Evolutionary conservation across 2,113 vertebrate genomes (phyloP), one percentile per base, ranked within the genome.

Genomic region (Hemichromis elongatus): DNA sequence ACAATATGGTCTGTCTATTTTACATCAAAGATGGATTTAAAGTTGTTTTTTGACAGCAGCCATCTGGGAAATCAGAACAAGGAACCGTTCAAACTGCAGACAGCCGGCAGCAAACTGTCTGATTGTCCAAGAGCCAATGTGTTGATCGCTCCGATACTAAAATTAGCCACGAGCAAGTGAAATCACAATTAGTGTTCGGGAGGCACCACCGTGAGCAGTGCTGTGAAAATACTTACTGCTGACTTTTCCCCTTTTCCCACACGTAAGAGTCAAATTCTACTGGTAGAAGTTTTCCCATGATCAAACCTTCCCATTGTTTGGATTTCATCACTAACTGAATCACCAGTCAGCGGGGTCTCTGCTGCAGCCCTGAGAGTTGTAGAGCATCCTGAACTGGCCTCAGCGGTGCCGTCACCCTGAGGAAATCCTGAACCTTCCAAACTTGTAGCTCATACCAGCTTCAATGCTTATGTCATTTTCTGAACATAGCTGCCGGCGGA

Each of bases 381-480:
- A 42, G 1, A 68, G 40, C 24, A 28, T 28, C 66, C 14, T 47
- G 21, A 18, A 18, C 14, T 18, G 14, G 28, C 14, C 10, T 3
- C 33, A 63, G 13, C 1, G 3, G 42, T 7, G 14, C 24, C 68
- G 4, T 47, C 42, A 19, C 24, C 0, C 68, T 5, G 24, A 47
- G 42, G 42, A 28, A 45, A 47, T 26, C 37, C 21, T 70, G 21
- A 45, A 70, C 24, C 10, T 26, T 37, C 37, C 66, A 45, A 26
- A 70, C 37, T 45, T 11, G 8, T 24, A 70, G 21, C 37, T 70
- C 63, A 26, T 45, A 4, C 37, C 37, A 68, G 13, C 63, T 21
- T 45, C 21, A 70, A 26, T 0, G 0, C 63, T 70, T 45, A 26
- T 21, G 10, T 40, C 21, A 0, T 0, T 26, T 70, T 45, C 40